A percentile compares a stretch with the other conserved stretches of the same genome.
phyloP scores from a whole-genome alignment of 2,797 vertebrate species.

The Platyrinchus mystaceus region DNA sequence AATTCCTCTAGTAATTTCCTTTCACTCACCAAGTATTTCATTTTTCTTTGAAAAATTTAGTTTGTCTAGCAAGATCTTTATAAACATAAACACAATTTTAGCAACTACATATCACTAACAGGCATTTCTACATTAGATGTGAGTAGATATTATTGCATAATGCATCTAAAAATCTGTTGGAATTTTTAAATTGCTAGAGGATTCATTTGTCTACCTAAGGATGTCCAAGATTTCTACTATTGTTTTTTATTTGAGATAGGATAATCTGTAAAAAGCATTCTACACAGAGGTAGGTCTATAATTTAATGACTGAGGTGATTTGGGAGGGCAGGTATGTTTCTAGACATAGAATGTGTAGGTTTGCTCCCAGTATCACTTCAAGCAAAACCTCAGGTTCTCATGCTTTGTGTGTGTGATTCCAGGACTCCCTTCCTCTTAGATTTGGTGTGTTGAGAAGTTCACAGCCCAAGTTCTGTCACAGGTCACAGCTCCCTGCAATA shows the following conservation, averaged over 20 bases:
- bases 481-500: neutral
- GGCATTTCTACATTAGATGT: neutral
- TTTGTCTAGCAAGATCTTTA: conserved; percentile 13
- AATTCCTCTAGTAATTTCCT: neutral
- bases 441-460: neutral
- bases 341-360: neutral
- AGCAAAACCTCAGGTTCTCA: neutral
- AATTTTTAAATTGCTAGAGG: neutral
- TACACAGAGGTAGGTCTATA: neutral
- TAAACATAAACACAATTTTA: conserved; percentile 34
- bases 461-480: neutral
- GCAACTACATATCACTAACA: neutral
- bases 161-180: neutral
- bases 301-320: neutral
- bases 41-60: conserved; percentile 23
- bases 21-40: neutral
- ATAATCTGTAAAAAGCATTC: neutral
- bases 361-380: neutral
- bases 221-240: neutral
- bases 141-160: neutral
- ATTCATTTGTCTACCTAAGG: neutral
- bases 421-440: neutral
- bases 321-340: neutral
- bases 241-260: neutral
- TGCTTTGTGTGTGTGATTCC: neutral